Conservation (phyloP, 2,113 vertebrate genomes). For the Cebidichthys violaceus region DNA sequence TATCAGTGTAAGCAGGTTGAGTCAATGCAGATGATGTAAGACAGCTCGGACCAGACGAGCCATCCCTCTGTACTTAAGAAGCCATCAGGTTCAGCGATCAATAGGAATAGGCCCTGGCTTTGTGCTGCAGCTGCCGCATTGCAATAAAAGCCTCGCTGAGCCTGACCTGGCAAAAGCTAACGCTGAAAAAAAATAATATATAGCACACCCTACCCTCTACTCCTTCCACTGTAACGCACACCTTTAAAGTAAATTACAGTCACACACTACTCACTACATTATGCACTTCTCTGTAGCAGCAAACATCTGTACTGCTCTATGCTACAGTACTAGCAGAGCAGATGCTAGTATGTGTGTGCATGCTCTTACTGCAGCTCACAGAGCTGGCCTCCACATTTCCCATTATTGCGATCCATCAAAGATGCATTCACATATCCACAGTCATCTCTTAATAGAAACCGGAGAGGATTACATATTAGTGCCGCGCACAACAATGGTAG, state of each 20-base stretch:
- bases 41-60: slow-evolving; percentile 60
- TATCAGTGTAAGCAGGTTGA: slow-evolving; percentile 46
- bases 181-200: slow-evolving; percentile 50
- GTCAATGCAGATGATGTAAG: slow-evolving; percentile 69
- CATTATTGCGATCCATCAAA: slow-evolving; percentile 29
- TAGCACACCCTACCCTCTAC: slow-evolving; percentile 29
- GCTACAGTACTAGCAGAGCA: background rate
- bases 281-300: slow-evolving; percentile 9
- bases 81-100: slow-evolving; percentile 72
- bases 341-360: background rate
- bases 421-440: slow-evolving; percentile 23
- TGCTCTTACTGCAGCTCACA: slow-evolving; percentile 1
- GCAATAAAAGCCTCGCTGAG: slow-evolving; percentile 68
- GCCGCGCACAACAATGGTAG: slow-evolving; percentile 34
- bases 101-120: slow-evolving; percentile 66
- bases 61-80: slow-evolving; percentile 74
- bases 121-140: slow-evolving; percentile 73
- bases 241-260: slow-evolving; percentile 28
- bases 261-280: background rate
- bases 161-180: slow-evolving; percentile 60
- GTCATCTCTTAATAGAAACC: slow-evolving; percentile 23
- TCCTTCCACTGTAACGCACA: slow-evolving; percentile 32
- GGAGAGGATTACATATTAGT: slow-evolving; percentile 35
- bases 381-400: slow-evolving; percentile 27
- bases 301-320: background rate